Base-by-base conservation (phyloP, 2,797 vertebrate species). In the Clarias fuscus region DNA sequence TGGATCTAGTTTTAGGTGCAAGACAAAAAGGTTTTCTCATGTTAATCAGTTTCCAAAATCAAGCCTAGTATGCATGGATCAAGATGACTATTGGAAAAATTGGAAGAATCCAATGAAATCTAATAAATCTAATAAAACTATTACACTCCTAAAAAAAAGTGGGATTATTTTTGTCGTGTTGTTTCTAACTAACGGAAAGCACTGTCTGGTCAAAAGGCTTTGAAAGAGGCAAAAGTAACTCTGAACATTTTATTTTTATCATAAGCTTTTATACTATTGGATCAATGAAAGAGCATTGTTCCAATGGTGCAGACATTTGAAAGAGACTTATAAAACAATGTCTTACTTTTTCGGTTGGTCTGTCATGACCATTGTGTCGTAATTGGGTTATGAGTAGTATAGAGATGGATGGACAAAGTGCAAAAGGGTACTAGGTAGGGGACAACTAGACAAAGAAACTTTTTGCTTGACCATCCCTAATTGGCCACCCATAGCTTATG, bases 401-500 rank as follows among this genome's bases (percentile, higher is more conserved):
- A 88, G 84, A 86, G 89, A 86, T 82, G 84, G 82, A 86, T 79
- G 84, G 84, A 85, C 84, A 88, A 77, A 88, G 84, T 88, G 59
- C 33, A 56, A 85, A 89, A 83, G 85, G 81, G 84, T 85, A 82
- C 86, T 88, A 86, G 85, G 86, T 87, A 86, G 85, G 86, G 86
- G 84, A 87, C 87, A 86, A 62, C 84, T 83, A 62, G 73, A 87
- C 88, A 91, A 88, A 90, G 87, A 88, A 76, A 86, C 68, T 75
- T 85, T 91, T 88, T 77, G 84, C 82, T 81, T 86, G 85, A 82
- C 87, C 88, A 84, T 88, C 82, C 83, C 87, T 91, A 90, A 90
- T 91, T 90, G 90, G 89, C 91, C 90, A 91, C 91, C 91, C 89
- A 90, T 87, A 86, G 89, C 85, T 87, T 84, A 80, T 89, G 85